Evolutionary conservation across 2,888 invertebrate species (phyloP).

Genomic region (Lucinisca nassula): DNA sequence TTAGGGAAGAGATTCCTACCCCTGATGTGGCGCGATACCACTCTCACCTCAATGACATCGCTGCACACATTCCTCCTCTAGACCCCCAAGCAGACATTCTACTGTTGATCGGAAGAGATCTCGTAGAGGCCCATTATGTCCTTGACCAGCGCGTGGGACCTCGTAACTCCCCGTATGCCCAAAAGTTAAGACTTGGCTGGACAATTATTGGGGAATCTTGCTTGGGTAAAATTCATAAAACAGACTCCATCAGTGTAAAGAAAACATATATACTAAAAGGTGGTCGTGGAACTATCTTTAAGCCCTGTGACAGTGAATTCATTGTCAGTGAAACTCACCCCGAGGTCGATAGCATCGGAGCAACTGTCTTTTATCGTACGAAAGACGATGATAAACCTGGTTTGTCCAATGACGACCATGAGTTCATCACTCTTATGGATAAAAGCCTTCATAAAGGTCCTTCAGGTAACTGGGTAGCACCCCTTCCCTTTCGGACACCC

Average conservation of each 20-base stretch:
- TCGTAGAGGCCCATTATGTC: constrained; percentile 40
- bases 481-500: constrained; percentile 44
- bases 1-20: constrained; percentile 47
- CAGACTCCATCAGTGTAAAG: constrained; percentile 18
- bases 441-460: neutral
- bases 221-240: constrained; percentile 39
- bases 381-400: constrained; percentile 29
- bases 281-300: constrained; percentile 6
- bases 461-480: constrained; percentile 33
- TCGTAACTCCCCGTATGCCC: constrained; percentile 19
- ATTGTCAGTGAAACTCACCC: neutral
- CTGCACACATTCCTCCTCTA: neutral
- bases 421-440: constrained; percentile 45
- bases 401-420: constrained; percentile 30
- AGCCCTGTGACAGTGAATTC: constrained; percentile 1
- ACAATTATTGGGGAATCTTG: constrained; percentile 48
- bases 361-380: constrained; percentile 25
- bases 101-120: constrained; percentile 25
- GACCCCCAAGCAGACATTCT: constrained; percentile 12
- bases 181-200: constrained; percentile 20
- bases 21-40: constrained; percentile 20
- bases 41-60: constrained; percentile 19
- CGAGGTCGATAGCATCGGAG: neutral
- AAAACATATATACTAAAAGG: constrained; percentile 9
- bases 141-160: constrained; percentile 40